Conservation (phyloP, 2,888 invertebrate genomes). For the Folsomia candida region DNA sequence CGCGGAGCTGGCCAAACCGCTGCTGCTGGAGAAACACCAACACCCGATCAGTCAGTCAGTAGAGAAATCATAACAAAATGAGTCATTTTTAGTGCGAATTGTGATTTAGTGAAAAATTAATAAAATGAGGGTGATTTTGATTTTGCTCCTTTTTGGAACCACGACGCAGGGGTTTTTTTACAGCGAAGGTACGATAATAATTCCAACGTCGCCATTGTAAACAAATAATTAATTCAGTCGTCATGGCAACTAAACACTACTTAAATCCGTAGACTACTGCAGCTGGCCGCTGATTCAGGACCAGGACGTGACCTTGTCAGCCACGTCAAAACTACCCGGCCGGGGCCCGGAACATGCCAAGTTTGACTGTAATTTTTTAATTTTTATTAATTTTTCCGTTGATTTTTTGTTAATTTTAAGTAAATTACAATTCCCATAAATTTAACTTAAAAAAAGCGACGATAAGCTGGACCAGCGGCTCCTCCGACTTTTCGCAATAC, state of each 20-base stretch:
- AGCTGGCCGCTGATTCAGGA: conserved; percentile 72
- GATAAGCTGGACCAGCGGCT: conserved; percentile 88
- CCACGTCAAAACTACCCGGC: conserved; percentile 76
- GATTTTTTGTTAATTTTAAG: conserved; percentile 18
- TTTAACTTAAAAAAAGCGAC: conserved; percentile 62
- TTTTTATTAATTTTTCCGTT: conserved; percentile 3
- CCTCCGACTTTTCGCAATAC: conserved; percentile 88
- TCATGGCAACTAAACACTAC: background rate
- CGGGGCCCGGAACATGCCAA: conserved; percentile 82
- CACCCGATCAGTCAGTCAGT: too few relatives aligned
- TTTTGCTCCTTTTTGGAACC: too few relatives aligned
- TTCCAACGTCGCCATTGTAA: too few relatives aligned
- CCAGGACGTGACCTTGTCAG: conserved; percentile 64
- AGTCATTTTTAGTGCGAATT: too few relatives aligned
- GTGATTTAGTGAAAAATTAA: too few relatives aligned
- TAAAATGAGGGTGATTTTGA: too few relatives aligned
- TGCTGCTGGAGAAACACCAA: background rate
- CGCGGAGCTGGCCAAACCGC: background rate
- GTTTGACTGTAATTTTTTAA: conserved; percentile 69
- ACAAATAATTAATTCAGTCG: too few relatives aligned
- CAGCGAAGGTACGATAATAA: background rate
- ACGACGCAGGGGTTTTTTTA: too few relatives aligned
- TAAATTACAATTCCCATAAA: conserved; percentile 21
- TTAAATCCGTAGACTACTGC: conserved; percentile 66
- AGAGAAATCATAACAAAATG: too few relatives aligned